phyloP scores from a whole-genome alignment of 2,797 vertebrate species.

The Anguilla anguilla region DNA sequence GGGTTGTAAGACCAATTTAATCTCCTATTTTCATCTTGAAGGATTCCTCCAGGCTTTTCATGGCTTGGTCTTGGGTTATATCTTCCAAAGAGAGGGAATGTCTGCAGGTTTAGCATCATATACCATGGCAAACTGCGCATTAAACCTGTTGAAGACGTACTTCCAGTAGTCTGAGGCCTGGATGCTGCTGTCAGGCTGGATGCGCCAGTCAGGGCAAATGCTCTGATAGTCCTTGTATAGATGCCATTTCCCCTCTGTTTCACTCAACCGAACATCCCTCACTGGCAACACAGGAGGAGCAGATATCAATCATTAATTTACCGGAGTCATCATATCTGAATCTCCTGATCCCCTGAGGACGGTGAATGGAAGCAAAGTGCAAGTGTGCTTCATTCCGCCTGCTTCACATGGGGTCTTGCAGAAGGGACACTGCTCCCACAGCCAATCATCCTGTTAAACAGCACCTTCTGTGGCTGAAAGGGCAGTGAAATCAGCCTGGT shows the following conservation, averaged over 20 bases:
- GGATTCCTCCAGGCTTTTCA: conserved; percentile 51
- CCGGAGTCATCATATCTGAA: accelerated
- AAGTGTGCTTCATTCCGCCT: conserved; percentile 49
- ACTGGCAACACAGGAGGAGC: conserved; percentile 51
- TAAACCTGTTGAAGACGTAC: conserved; percentile 64
- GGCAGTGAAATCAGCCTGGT: conserved; percentile 23
- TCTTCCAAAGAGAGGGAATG: conserved; percentile 44
- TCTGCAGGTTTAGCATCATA: conserved; percentile 48
- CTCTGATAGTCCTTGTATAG: conserved; percentile 60
- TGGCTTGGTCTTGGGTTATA: conserved; percentile 44
- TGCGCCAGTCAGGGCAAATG: conserved; percentile 59
- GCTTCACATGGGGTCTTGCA: conserved; percentile 63
- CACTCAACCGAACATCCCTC: accelerated
- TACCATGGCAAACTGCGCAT: conserved; percentile 49
- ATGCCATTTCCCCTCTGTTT: accelerated
- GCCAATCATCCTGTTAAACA: conserved; percentile 61
- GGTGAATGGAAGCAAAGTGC: conserved; percentile 59
- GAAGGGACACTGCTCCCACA: conserved; percentile 70
- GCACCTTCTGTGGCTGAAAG: conserved; percentile 57
- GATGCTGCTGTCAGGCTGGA: conserved; percentile 59
- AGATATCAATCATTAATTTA: conserved; percentile 45
- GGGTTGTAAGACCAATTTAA: too few relatives aligned
- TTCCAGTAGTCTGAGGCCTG: conserved; percentile 73
- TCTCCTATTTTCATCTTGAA: conserved; percentile 34
- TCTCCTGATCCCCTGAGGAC: conserved; percentile 36